Base-by-base conservation (phyloP, 1,140 invertebrate species). In the Drosophila leontia region DNA sequence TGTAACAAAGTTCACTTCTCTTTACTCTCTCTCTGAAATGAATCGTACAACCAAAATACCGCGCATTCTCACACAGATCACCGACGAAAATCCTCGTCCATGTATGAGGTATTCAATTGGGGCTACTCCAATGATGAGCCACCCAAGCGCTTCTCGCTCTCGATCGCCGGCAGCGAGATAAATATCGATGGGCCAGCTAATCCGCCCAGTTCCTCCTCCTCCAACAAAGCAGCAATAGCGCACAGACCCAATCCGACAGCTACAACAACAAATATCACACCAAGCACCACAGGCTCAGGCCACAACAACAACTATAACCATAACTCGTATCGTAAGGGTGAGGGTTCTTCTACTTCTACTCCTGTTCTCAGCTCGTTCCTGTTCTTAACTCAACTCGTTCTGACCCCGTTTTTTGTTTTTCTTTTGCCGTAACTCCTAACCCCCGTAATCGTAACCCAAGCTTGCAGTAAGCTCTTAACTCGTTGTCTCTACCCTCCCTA, bases 41-140 rank as follows among this genome's bases (percentile, higher is more conserved):
- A 75, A 55, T 44, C 72, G 44, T 62, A 62, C 60, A 67, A 51
- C n/a, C n/a, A 57, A 56, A 55, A 55, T 48, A 72, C 47, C 72
- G 64, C 45, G 61, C 75, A 76, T 42, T 63, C 50, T 48, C 62
- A 79, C 63, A 78, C 78, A 92, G 91, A 92, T 92, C 91, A 92
- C 80, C 91, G 91, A 65, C 90, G 90, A 74, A 95, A 95, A 93
- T 95, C 95, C 92, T 94, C 95, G 92, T 96, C 95, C 91, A 96
- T 96, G 95, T 96, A 96, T 93, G 95, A 96, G 94, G 95, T 96
- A 80, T 95, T 96, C 93, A 95, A 95, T 94, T 96, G 95, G 95
- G 95, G 91, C 61, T 93, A 94, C 92, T 93, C 93, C 86, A 94
- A 94, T 93, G 93, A 93, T 92, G 87, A 93, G 75, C 87, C 91